These are phyloP conservation scores for Anadara kagoshimensis DNA, from an alignment of 1,140 invertebrate species.

Conservation along the genomic window DNA sequence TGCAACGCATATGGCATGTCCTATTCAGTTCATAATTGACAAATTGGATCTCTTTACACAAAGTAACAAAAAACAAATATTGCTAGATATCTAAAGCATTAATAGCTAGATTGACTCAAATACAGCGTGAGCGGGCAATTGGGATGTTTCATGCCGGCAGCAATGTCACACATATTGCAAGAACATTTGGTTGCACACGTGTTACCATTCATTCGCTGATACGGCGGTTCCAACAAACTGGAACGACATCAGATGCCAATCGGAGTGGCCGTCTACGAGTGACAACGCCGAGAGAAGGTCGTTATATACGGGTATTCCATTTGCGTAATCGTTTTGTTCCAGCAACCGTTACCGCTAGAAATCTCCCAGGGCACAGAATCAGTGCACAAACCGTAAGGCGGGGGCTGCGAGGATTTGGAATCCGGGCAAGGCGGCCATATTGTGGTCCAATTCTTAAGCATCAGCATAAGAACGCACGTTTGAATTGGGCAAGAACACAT, in stretches of 20 bases:
- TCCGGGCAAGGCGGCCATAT: neutral
- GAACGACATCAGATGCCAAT: neutral
- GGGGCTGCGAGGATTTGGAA: neutral
- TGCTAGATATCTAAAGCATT: too few relatives aligned
- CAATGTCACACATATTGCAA: too few relatives aligned
- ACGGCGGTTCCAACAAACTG: neutral
- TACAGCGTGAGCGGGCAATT: too few relatives aligned
- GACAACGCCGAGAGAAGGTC: neutral
- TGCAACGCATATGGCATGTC: too few relatives aligned
- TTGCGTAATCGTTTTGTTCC: neutral
- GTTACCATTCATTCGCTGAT: too few relatives aligned
- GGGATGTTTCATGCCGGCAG: too few relatives aligned
- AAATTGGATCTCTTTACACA: too few relatives aligned
- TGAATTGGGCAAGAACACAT: neutral
- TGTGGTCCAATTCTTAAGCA: slow-evolving; percentile 1
- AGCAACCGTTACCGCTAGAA: slow-evolving; percentile 7
- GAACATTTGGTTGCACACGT: too few relatives aligned
- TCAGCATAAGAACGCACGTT: too few relatives aligned
- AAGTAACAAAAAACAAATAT: too few relatives aligned
- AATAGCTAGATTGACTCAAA: too few relatives aligned
- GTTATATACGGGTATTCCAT: neutral
- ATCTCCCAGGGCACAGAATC: neutral
- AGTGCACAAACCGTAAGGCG: neutral
- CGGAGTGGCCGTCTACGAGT: slow-evolving; percentile 9
- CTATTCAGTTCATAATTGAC: too few relatives aligned